Percentiles rank a stretch among this genome's conserved stretches.
Conservation (phyloP, 37 sponge, comb jelly and placozoan species). For the Agelas oroides region DNA sequence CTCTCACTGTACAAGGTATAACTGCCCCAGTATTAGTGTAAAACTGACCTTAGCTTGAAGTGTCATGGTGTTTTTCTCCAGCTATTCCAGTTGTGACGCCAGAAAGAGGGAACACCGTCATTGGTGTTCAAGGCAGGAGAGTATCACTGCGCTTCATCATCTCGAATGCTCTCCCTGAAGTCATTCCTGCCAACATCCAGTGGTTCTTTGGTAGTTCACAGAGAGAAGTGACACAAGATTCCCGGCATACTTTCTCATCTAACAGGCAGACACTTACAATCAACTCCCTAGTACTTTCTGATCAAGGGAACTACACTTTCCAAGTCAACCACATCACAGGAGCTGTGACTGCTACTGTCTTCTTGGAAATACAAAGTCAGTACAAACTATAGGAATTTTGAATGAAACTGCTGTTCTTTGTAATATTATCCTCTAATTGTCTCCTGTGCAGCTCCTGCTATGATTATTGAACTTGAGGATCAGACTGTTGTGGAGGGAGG, state of each 20-base stretch:
- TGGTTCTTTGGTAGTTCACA: conserved; percentile 5
- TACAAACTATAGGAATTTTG: background rate
- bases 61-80: background rate
- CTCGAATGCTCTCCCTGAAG: background rate
- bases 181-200: conserved; percentile 12
- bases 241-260: background rate
- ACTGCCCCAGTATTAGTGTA: background rate
- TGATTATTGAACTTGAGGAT: background rate
- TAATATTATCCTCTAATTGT: too few species aligned
- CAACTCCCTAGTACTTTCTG: background rate
- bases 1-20: background rate
- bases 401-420: too few species aligned
- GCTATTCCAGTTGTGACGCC: background rate
- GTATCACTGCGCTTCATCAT: conserved; percentile 8
- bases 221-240: background rate
- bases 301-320: conserved; percentile 32
- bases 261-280: background rate
- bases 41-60: too few species aligned
- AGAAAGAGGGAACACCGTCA: too few species aligned
- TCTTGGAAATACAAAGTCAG: conserved; percentile 29
- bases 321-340: conserved; percentile 23
- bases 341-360: conserved; percentile 6
- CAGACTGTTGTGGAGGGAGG: background rate
- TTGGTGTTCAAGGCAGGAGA: too few species aligned
- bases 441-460: conserved; percentile 7